Evolutionary conservation across 64 coral and sea anemone genomes (phyloP).

Genomic region (Stichodactyla helianthus): DNA sequence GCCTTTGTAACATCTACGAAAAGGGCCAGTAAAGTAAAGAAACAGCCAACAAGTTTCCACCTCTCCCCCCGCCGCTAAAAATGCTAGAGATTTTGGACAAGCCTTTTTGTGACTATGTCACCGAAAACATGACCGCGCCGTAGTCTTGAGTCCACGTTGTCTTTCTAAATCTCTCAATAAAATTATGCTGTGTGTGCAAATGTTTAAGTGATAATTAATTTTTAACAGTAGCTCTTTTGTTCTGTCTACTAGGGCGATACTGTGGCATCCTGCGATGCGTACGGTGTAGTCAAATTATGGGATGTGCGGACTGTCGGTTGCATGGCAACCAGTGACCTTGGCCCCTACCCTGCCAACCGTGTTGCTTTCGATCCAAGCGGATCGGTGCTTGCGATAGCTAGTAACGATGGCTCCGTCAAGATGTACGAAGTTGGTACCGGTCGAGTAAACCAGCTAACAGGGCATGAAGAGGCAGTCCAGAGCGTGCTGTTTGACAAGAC

Average conservation of each 20-base stretch:
- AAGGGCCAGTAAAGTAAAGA: no score
- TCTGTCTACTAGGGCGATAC: constrained; percentile 73
- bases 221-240: not conserved
- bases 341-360: constrained; percentile 88
- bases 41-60: no score
- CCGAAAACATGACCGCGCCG: no score
- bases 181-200: no score
- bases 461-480: constrained; percentile 96
- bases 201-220: no score
- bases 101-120: no score
- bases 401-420: constrained; percentile 91
- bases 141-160: no score
- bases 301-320: constrained; percentile 91
- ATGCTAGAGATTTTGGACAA: no score
- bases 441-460: constrained; percentile 71
- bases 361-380: constrained; percentile 93
- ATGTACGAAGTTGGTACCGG: constrained; percentile 89
- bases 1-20: no score
- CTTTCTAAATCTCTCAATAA: no score
- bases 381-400: constrained; percentile 87
- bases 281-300: constrained; percentile 96
- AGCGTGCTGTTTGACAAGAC: constrained; percentile 79
- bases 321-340: constrained; percentile 79
- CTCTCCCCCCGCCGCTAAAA: no score
- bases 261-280: constrained; percentile 93